Evolutionary conservation across 2,797 vertebrate species (phyloP).

Genomic region (Coranthus polyacanthus): DNA sequence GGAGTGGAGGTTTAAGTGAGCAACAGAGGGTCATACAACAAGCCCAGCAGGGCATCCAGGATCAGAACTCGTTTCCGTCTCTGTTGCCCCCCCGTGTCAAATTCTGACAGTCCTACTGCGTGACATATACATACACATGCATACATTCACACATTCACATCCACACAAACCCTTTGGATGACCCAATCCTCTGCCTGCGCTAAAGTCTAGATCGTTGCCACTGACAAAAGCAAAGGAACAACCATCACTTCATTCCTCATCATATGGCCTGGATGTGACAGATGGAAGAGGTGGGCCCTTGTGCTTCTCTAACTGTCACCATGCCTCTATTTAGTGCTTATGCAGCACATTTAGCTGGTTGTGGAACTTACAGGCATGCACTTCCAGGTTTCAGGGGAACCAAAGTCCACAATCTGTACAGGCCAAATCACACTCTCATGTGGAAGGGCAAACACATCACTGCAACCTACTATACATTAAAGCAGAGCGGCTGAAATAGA

Average conservation of each 20-base stretch:
- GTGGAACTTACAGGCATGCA: slow-evolving; percentile 28
- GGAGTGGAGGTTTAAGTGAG: slow-evolving; percentile 30
- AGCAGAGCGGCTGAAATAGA: slow-evolving; percentile 34
- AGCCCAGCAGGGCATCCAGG: slow-evolving; percentile 29
- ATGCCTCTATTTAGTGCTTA: slow-evolving; percentile 49
- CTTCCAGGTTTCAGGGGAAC: slow-evolving; percentile 43
- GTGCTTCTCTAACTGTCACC: slow-evolving; percentile 60
- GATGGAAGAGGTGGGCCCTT: slow-evolving; percentile 63
- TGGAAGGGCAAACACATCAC: slow-evolving; percentile 56
- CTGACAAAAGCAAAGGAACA: slow-evolving; percentile 50
- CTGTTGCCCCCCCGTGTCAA: slow-evolving; percentile 48
- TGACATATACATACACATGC: slow-evolving; percentile 21
- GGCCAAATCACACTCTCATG: slow-evolving; percentile 47
- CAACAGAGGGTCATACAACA: slow-evolving; percentile 30
- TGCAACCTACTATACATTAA: slow-evolving; percentile 43
- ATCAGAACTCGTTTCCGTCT: slow-evolving; percentile 63
- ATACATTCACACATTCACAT: slow-evolving; percentile 11
- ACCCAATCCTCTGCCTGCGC: slow-evolving; percentile 28
- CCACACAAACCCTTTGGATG: slow-evolving; percentile 15
- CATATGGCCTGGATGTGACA: slow-evolving; percentile 55
- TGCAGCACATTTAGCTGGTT: slow-evolving; percentile 64
- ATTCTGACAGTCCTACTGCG: slow-evolving; percentile 35
- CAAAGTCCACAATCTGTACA: slow-evolving; percentile 36
- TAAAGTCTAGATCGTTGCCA: slow-evolving; percentile 31
- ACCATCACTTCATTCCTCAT: slow-evolving; percentile 47